Evolutionary conservation across 2,888 invertebrate species (phyloP), one percentile per base, ranked within the genome.

Genomic region (Nomada fucata): DNA sequence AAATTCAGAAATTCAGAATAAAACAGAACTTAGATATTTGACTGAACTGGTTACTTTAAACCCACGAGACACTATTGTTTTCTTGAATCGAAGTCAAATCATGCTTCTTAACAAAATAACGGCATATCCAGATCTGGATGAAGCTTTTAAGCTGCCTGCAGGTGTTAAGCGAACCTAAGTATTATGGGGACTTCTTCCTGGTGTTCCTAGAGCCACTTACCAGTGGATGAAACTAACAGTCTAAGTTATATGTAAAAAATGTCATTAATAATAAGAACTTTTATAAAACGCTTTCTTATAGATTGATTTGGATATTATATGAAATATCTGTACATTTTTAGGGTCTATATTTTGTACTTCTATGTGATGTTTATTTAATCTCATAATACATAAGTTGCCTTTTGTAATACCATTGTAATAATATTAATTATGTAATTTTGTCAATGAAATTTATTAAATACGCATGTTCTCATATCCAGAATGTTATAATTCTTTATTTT

Each of bases 391-490:
- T 57, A 59, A 26, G 11, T 36, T 72, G 50, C 50, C 75, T 63
- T 65, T 11, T 61, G 47, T 78, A 74, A 23, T 26, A 57, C 13
- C 26, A 57, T 57, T 47, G 47, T 47, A 47, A 63, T 74, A 42
- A 68, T 65, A 80, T 59, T 20, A 29, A 63, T 68, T 44, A 75
- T 52, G 15, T 64, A 63, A 70, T 57, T 36, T 64, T 79, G 74
- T 47, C 76, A 74, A 80, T 82, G 72, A 83, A 83, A 63, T 77
- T 72, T 71, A 83, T 81, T 79, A 83, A 76, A 79, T 73, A 78
- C 76, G 64, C 76, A 82, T 68, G 52, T 84, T 82, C 85, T 88
- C 87, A 80, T 84, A 85, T 88, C 82, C 84, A 89, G 84, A 64
- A 78, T 80, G 53, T 77, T 76, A 65, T 75, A 44, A 70, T 79